Base-by-base conservation (phyloP, 2,113 vertebrate genomes). In the Indicator indicator region DNA sequence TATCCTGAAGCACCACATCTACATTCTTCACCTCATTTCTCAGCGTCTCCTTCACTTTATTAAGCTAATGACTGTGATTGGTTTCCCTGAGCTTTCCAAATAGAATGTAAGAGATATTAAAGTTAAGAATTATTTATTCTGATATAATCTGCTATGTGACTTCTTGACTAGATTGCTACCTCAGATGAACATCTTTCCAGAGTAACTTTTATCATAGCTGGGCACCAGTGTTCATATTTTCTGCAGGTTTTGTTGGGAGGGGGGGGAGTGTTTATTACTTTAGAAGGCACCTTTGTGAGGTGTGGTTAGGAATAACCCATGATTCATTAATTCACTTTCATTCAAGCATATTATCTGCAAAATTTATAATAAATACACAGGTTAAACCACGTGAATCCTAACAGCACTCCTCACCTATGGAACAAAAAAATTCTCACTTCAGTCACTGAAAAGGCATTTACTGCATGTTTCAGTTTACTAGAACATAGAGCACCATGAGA, bases 111-210 rank as follows among this genome's bases (percentile, higher is more conserved):
- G 48, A 84, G 63, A 65, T 27, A 58, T 2, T 80, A 8, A 76
- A 83, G 48, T 74, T 80, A 67, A 38, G 69, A 84, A 64, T 11
- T 60, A 90, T 23, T 90, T 91, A 93, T 83, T 91, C 38, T 83
- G 28, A 19, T 68, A 18, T 58, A 30, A 65, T 70, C 44, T 92
- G 56, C 23, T 67, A 2, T 27, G 4, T 92, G 44, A 40, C 19
- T 90, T 1, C 64, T 76, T 84, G 56, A 81, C 13, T 62, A 62
- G 30, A 26, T 59, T 68, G 38, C 46, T 91, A 27, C 46, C 40
- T 92, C 59, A 48, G 3, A 9, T 40, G 44, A 70, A 65, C 15
- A 52, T 69, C 24, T 63, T 87, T 84, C 11, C 24, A 72, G 54
- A 86, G 28, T 72, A 72, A 48, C 26, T 71, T 75, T 18, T 40